Evolutionary conservation across 2,888 invertebrate species (phyloP), one percentile per base, ranked within the genome.

Genomic region (Drosophila birchii): DNA sequence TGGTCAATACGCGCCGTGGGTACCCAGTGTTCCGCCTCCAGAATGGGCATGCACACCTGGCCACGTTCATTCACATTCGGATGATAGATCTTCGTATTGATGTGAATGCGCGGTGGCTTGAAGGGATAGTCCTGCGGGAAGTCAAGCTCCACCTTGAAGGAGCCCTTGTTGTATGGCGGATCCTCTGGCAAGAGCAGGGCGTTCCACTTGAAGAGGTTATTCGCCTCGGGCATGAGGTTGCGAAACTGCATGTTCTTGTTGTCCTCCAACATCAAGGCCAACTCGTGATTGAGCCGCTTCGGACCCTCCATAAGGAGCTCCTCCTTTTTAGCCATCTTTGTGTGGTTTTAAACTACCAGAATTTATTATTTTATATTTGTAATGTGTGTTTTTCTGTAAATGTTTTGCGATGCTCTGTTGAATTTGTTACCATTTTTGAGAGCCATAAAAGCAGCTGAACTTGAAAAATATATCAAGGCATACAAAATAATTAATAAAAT

Each of bases 41-140:
- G 98, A 80, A 99, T 99, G 16, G 99, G 98, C 92, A 99, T 94
- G 93, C 99, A 99, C 12, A 99, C 96, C 92, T 99, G 99, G 0
- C 99, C 99, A 90, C 98, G 99, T 92, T 99, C 99, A 93, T 99
- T 99, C 90, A 99, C 96, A 92, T 99, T 99, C 44, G 99, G 99
- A 93, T 99, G 99, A 92, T 99, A 99, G 91, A 99, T 99, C 94
- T 98, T 99, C 68, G 99, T 99, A 93, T 98, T 98, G 93, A 99
- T 99, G 92, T 96, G 97, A 91, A 99, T 97, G 94, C 98, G 98
- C 73, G 99, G 99, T 68, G 99, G 99, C 93, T 99, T 99, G 93
- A 99, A 99, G 1, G 99, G 99, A 93, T 99, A 99, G 91, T 99
- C 99, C 62, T 98, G 97, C 51, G 99, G 99, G 92, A 99, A 99